Conservation (phyloP, 2,113 vertebrate species). For the Dendrocopos noguchii region DNA sequence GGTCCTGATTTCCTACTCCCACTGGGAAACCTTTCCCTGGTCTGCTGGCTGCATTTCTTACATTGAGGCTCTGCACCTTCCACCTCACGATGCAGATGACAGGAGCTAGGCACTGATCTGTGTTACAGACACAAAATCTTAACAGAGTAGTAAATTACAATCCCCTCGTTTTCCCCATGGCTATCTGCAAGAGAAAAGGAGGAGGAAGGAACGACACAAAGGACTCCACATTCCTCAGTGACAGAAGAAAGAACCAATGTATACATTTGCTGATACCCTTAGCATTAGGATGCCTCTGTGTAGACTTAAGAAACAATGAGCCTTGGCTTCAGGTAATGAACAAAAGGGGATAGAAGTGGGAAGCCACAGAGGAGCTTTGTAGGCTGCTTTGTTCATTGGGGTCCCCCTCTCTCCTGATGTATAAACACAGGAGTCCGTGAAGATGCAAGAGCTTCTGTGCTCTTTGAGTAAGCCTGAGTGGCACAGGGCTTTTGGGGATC, state of each 20-base stretch:
- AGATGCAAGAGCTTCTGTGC: background rate
- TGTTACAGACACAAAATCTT: conserved; percentile 43
- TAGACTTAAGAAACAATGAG: conserved; percentile 60
- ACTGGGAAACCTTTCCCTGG: background rate
- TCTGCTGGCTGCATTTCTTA: background rate
- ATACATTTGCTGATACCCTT: conserved; percentile 65
- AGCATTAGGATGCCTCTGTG: conserved; percentile 65
- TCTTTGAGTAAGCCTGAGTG: background rate
- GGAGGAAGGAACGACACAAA: conserved; percentile 60
- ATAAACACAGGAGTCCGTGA: background rate
- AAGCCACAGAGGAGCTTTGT: background rate
- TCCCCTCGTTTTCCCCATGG: conserved; percentile 21
- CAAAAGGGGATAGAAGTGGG: conserved; percentile 31
- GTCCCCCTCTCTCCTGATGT: background rate
- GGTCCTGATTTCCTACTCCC: background rate
- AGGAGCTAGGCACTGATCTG: background rate
- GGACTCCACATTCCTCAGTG: conserved; percentile 65
- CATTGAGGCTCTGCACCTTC: background rate
- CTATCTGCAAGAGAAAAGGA: conserved; percentile 66
- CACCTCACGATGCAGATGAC: background rate
- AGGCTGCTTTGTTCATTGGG: background rate
- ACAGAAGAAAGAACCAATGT: conserved; percentile 64
- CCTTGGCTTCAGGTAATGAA: conserved; percentile 50
- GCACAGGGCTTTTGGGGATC: background rate
- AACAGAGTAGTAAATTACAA: conserved; percentile 36